phyloP scores from a whole-genome alignment of 2,888 invertebrate genomes.

The Anagyrus pseudococci region DNA sequence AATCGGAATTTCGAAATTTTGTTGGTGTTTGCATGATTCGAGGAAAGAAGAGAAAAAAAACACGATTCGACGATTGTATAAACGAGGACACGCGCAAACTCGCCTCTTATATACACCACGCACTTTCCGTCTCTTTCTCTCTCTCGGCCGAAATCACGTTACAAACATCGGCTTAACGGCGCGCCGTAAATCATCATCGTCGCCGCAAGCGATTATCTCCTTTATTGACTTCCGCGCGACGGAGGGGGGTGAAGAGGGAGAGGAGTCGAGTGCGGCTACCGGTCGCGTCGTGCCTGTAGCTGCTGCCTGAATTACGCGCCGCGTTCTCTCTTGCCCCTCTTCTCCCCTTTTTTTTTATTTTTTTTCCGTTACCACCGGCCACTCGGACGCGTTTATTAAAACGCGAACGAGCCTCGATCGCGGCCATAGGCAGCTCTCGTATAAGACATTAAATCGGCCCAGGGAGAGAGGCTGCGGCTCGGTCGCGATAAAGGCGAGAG shows the following conservation, averaged over 20 bases:
- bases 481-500: too few relatives aligned
- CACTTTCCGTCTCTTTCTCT: too few relatives aligned
- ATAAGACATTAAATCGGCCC: too few relatives aligned
- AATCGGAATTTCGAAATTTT: too few relatives aligned
- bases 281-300: constrained; percentile 3
- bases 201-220: constrained; percentile 28
- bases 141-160: constrained; percentile 4
- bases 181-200: constrained; percentile 25
- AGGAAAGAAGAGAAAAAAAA: too few relatives aligned
- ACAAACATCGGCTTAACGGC: constrained; percentile 25
- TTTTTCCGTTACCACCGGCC: neutral
- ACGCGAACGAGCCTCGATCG: constrained; percentile 25
- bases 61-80: too few relatives aligned
- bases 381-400: constrained; percentile 2
- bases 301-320: constrained; percentile 12
- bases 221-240: constrained; percentile 23
- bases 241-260: too few relatives aligned
- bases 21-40: too few relatives aligned
- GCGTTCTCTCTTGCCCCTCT: neutral
- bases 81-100: too few relatives aligned
- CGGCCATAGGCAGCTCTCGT: too few relatives aligned
- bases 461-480: too few relatives aligned
- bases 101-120: too few relatives aligned
- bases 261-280: neutral
- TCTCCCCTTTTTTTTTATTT: neutral